Base-by-base conservation (phyloP, 2,113 vertebrate genomes). In the Tachysurus vachellii region DNA sequence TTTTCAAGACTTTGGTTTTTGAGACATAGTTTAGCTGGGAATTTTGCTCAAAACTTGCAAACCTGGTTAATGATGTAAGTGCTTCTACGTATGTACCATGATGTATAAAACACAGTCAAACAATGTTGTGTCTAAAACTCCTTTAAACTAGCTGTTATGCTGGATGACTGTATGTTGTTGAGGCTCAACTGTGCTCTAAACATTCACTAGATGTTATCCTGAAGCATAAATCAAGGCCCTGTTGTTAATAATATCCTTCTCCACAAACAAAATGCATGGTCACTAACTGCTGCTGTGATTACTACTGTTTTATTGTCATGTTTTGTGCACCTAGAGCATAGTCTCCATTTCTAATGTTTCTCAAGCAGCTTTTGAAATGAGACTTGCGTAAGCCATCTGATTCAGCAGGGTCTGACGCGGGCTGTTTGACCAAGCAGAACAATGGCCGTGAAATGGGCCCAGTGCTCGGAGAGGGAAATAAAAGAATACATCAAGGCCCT, bases 401-500 rank as follows among this genome's bases (percentile, higher is more conserved):
- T 62, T 70, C 77, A 87, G 28, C 70, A 31, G 54, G 50, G 83
- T 87, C 80, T 57, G 47, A 62, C 19, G 26, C 47, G 56, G 79
- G 47, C 79, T 89, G 79, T 87, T 84, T 85, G 86, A 89, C 77
- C 71, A n/a, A 85, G 86, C 53, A 68, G 80, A 66, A 79, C 53
- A 82, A 86, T 62, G 47, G 42, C 36, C 70, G 54, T 82, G 66
- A 83, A 88, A 84, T 90, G 84, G 80, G 86, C 50, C 84, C 81
- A 42, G 88, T 85, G 82, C 86, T 83, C 62, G 17, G 71, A 31
- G 61, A 56, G 59, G 50, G 80, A 88, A 84, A 88, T 83, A 86
- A 88, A 88, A 88, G 82, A 88, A 88, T 86, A 88, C 89, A 88
- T 90, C 89, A 90, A 86, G 87, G 85, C 82, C 80, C 83, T 90